phyloP scores from a whole-genome alignment of 2,113 vertebrate species.

The Spilogale gracilis region DNA sequence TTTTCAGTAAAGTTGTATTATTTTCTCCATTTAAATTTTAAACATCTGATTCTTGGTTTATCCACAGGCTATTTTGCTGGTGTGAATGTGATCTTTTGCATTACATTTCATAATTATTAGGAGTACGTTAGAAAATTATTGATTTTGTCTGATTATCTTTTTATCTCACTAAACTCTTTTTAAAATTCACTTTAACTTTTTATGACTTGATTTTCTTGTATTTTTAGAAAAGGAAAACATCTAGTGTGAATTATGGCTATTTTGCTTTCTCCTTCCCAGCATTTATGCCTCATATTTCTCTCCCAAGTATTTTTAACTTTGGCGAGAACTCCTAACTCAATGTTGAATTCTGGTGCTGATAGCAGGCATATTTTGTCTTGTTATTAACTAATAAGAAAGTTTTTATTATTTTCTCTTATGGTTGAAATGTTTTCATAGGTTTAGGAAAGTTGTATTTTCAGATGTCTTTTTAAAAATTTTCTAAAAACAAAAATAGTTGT shows the following conservation, averaged over 20 bases:
- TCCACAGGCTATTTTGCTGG: neutral
- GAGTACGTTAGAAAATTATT: neutral
- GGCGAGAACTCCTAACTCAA: neutral
- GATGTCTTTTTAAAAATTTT: neutral
- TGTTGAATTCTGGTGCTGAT: neutral
- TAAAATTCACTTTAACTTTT: neutral
- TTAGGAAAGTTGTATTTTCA: slow-evolving; percentile 26
- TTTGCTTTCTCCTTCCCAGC: neutral
- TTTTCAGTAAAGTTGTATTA: neutral
- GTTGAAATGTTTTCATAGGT: neutral
- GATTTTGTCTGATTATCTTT: neutral
- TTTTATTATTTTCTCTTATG: neutral
- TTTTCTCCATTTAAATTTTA: neutral
- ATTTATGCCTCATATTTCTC: neutral
- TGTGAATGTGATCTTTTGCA: neutral
- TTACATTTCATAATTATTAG: neutral
- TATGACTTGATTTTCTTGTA: neutral
- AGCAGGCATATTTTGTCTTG: neutral
- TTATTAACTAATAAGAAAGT: neutral
- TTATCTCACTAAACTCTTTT: neutral
- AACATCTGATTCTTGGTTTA: neutral
- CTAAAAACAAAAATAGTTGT: slow-evolving; percentile 13
- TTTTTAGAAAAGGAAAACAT: neutral
- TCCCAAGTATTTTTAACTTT: neutral
- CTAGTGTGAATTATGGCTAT: neutral